Evolutionary conservation across 2,113 vertebrate genomes (phyloP), one percentile per base, ranked within the genome.

Genomic region (Aspiorhynchus laticeps): DNA sequence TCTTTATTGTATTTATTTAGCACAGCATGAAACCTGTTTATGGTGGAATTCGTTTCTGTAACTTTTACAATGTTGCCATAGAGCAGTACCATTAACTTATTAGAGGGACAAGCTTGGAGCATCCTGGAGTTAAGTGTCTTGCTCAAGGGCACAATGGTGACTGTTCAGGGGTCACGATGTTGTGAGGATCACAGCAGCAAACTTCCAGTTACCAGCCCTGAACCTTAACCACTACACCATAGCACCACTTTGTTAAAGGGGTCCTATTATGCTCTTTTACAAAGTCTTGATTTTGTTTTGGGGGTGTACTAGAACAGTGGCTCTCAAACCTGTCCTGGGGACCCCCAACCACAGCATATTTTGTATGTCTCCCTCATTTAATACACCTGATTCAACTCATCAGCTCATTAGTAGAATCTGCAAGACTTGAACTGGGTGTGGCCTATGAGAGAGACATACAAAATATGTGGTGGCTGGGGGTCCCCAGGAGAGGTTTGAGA

Each of bases 1-100:
- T 26, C 41, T 75, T 75, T 46, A 75, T 75, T 75, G 73, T 75
- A 75, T 75, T 75, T 75, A 75, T 75, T 75, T 75, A 75, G 24
- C 73, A 75, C 73, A 75, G 73, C 24, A 75, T n/a, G 73, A 43
- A 75, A 75, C 41, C 24, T n/a, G 11, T 75, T 75, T 75, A 75
- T 75, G 73, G 73, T 43, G 73, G 24, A 75, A 46, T 75, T 75
- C n/a, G 12, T 43, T 46, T 46, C 24, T 75, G 73, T 41, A 14
- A 75, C 38, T 75, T 75, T 75, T 6, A 75, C 38, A 75, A 75
- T 75, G 73, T 75, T 75, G 38, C 38, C 73, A 46, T 46, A 75
- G 73, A 43, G 24, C 38, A 75, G 73, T 26, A 41, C 73, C 73
- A 46, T 75, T 46, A 75, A 75, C 24, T 11, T 75, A 7, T 75